A percentile compares a stretch with the other conserved stretches of the same genome.
Evolutionary conservation across 1,140 invertebrate genomes (phyloP).

Genomic region (Rhopalosiphum maidis): DNA sequence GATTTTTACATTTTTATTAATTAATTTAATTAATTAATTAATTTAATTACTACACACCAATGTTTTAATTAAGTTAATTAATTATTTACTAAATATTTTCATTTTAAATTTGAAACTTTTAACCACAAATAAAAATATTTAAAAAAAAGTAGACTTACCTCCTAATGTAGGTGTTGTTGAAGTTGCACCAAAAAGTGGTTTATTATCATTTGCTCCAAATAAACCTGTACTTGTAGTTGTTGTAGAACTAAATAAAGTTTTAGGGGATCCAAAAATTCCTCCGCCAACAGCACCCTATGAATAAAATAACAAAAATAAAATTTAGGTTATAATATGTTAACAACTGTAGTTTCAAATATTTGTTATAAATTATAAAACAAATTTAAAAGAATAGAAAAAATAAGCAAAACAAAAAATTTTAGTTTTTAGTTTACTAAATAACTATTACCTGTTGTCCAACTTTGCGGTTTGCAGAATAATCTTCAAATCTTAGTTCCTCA

Average conservation of each 20-base stretch:
- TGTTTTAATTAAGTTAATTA: too few relatives aligned
- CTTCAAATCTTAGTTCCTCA: conserved; percentile 92
- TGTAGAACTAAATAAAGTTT: conserved; percentile 49
- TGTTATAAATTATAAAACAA: conserved; percentile 9
- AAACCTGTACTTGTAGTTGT: conserved; percentile 54
- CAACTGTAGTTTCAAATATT: neutral
- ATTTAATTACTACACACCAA: too few relatives aligned
- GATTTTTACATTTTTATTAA: neutral
- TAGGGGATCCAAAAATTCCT: conserved; percentile 33
- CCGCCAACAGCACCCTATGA: conserved; percentile 60
- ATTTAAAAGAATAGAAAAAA: neutral
- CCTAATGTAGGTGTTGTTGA: conserved; percentile 39
- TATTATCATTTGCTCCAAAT: conserved; percentile 54
- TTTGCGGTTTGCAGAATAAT: conserved; percentile 90
- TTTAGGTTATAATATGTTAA: neutral
- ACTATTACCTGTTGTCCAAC: conserved; percentile 66
- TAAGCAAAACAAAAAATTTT: conserved; percentile 30
- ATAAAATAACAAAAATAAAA: conserved; percentile 23
- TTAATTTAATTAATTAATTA: neutral
- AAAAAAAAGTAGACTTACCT: neutral
- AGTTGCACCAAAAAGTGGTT: conserved; percentile 48
- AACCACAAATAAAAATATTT: neutral
- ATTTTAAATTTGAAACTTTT: too few relatives aligned
- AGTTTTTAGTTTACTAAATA: neutral
- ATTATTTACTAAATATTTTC: too few relatives aligned